Percentiles rank a stretch among this genome's conserved stretches.
These are phyloP conservation scores for Perca fluviatilis DNA, from an alignment of 2,113 vertebrate species.

Conservation along the genomic window DNA sequence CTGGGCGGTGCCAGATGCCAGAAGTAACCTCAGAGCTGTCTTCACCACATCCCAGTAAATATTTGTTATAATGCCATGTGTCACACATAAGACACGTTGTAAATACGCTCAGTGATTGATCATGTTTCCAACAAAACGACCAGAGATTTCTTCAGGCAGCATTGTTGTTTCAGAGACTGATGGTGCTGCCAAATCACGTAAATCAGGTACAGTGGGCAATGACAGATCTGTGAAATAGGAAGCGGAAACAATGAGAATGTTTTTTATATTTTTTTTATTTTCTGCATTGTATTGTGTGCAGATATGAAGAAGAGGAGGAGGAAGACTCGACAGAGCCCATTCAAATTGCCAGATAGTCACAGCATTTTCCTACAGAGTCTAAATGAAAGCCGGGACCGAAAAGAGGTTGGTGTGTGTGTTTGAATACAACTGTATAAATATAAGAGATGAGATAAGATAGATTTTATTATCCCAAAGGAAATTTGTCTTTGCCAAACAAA, in stretches of 20 bases:
- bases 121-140: slow-evolving; percentile 17
- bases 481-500: too few species aligned
- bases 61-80: background rate
- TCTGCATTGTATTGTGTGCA: slow-evolving; percentile 10
- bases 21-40: slow-evolving; percentile 37
- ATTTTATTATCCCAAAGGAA: too few species aligned
- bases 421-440: background rate
- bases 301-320: slow-evolving; percentile 41
- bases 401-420: slow-evolving; percentile 51
- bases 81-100: background rate
- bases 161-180: background rate
- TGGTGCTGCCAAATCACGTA: slow-evolving; percentile 13
- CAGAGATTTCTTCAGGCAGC: background rate
- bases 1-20: background rate
- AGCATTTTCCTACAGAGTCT: slow-evolving; percentile 50
- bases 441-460: background rate
- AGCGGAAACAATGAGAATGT: background rate
- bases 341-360: slow-evolving; percentile 64
- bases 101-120: background rate
- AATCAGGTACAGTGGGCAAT: slow-evolving; percentile 38
- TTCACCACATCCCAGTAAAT: slow-evolving; percentile 28
- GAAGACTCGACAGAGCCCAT: slow-evolving; percentile 54
- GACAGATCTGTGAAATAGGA: background rate
- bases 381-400: slow-evolving; percentile 45
- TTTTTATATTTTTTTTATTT: background rate